Conservation (phyloP, 2,888 invertebrate species). For the Congeria kusceri region DNA sequence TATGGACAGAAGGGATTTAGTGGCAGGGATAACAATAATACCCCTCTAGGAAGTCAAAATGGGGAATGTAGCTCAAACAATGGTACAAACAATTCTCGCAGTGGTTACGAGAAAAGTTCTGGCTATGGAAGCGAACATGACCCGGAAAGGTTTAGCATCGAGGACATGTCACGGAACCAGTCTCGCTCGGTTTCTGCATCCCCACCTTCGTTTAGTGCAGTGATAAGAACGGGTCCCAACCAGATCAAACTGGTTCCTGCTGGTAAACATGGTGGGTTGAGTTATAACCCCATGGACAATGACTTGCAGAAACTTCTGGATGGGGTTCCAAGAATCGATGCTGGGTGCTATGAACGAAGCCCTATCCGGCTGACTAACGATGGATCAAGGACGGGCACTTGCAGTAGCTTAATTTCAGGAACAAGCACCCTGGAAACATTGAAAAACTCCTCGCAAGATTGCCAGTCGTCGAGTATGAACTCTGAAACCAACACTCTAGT, state of each 20-base stretch:
- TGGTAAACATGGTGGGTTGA: conserved; percentile 64
- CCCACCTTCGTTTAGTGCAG: conserved; percentile 79
- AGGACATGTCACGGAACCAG: conserved; percentile 72
- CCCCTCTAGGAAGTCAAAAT: conserved; percentile 71
- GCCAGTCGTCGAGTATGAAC: conserved; percentile 42
- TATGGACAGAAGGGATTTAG: conserved; percentile 68
- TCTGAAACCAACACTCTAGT: conserved; percentile 60
- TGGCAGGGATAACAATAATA: conserved; percentile 71
- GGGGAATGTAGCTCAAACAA: conserved; percentile 75
- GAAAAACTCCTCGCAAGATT: conserved; percentile 46
- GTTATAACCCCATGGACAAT: conserved; percentile 58
- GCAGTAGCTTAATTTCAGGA: conserved; percentile 52
- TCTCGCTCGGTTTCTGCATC: conserved; percentile 71
- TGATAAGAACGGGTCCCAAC: conserved; percentile 81
- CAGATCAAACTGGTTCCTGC: conserved; percentile 80
- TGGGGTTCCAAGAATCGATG: conserved; percentile 78
- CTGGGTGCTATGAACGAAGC: conserved; percentile 77
- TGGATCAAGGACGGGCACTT: conserved; percentile 19
- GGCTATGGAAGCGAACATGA: conserved; percentile 82
- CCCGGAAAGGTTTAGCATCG: conserved; percentile 76
- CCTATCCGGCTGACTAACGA: conserved; percentile 61
- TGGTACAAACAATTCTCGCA: conserved; percentile 75
- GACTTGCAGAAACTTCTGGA: conserved; percentile 77
- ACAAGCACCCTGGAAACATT: conserved; percentile 58
- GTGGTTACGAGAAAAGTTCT: conserved; percentile 80